Evolutionary conservation across 2,113 vertebrate genomes (phyloP).

Genomic region (Isurus oxyrinchus): DNA sequence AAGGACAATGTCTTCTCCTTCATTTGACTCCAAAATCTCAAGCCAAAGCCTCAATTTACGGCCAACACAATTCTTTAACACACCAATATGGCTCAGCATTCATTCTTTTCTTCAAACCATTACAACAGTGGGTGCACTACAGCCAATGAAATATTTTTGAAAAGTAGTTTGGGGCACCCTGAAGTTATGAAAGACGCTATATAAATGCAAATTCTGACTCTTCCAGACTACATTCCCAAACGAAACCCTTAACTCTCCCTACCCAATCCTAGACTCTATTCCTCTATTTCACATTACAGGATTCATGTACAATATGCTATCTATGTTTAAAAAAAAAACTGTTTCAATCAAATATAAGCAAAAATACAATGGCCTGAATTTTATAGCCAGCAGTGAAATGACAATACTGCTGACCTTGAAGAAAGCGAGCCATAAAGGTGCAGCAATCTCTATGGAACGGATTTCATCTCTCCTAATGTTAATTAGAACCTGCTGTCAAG

Average conservation of each 20-base stretch:
- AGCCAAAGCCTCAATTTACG: not conserved
- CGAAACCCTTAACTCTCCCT: not conserved
- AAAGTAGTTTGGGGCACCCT: not conserved
- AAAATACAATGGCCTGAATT: not conserved
- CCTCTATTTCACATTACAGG: not conserved
- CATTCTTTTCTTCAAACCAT: not conserved
- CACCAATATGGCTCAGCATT: not conserved
- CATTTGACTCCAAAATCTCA: not conserved
- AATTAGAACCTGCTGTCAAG: no score
- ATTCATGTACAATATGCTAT: not conserved
- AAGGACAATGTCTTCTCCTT: not conserved
- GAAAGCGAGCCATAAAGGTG: no score
- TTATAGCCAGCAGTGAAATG: no score
- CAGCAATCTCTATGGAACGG: no score
- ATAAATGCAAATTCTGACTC: not conserved
- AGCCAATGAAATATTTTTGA: not conserved
- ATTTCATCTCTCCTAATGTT: no score
- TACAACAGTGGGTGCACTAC: not conserved
- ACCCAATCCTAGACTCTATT: not conserved
- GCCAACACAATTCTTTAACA: not conserved
- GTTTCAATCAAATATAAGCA: not conserved
- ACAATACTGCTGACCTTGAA: no score
- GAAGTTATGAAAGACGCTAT: not conserved
- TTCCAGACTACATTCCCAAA: not conserved
- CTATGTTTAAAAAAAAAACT: not conserved